These are phyloP conservation scores for Crocallis elinguaria DNA, from an alignment of 2,888 invertebrate genomes.

Conservation along the genomic window DNA sequence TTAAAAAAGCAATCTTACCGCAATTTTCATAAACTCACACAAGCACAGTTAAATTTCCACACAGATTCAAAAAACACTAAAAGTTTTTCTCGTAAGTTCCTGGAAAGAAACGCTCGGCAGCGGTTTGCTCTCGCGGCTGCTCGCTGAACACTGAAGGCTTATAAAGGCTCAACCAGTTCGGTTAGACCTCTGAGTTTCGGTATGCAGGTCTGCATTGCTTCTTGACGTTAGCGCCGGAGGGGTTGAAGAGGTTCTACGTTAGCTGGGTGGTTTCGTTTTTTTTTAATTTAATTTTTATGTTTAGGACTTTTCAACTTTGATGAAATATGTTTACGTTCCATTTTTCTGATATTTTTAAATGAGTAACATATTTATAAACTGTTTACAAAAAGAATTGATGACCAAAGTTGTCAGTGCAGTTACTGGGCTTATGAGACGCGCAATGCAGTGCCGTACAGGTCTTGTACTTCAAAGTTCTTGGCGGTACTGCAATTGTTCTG, in stretches of 20 bases:
- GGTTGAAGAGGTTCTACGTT: slow-evolving; percentile 27
- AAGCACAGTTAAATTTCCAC: not conserved
- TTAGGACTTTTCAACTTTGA: too few relatives aligned
- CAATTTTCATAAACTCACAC: not conserved
- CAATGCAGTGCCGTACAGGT: too few relatives aligned
- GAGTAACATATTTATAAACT: too few relatives aligned
- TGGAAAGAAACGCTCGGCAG: not conserved
- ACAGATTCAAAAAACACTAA: not conserved
- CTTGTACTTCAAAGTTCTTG: too few relatives aligned
- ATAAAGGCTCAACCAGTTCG: not conserved
- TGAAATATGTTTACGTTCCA: too few relatives aligned
- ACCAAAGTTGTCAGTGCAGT: too few relatives aligned
- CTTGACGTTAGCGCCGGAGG: slow-evolving; percentile 26
- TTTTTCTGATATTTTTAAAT: too few relatives aligned
- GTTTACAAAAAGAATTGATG: too few relatives aligned
- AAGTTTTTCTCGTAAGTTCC: not conserved
- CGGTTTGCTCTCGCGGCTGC: not conserved
- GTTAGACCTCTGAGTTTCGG: slow-evolving; percentile 2
- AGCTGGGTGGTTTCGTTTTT: slow-evolving; percentile 23
- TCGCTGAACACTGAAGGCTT: not conserved
- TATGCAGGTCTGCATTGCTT: slow-evolving; percentile 38
- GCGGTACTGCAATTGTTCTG: too few relatives aligned
- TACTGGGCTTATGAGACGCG: too few relatives aligned
- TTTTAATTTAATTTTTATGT: not conserved
- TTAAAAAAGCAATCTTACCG: not conserved